Base-by-base conservation (phyloP, 2,113 vertebrate species). In the Meles meles region DNA sequence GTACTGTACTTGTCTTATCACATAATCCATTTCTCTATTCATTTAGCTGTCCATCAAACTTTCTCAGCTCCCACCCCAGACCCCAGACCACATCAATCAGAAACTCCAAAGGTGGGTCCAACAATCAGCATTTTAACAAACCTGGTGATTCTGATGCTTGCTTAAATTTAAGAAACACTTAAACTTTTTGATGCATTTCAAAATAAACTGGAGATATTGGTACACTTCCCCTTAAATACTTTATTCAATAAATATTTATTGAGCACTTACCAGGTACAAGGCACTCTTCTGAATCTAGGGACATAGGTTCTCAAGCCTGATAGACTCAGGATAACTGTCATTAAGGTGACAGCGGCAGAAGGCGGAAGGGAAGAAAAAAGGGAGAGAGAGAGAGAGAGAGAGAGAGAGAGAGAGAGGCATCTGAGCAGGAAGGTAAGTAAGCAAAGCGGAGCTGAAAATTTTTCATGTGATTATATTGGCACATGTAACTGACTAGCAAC, bases 221-320 rank as follows among this genome's bases (percentile, higher is more conserved):
- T 44, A 80, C 49, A 71, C 23, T 95, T 90, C 9, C 21, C 20
- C 76, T 52, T n/a, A 95, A 81, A 81, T 77, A 85, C 13, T 65
- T 95, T 12, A 61, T 65, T 90, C 85, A 94, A 44, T 83, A 89
- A 71, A 81, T 94, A 88, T 65, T 83, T 97, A 94, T 89, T 89
- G n/a, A 71, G 47, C 21, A 87, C 39, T 93, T 93, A 52, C 42
- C 29, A 94, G 69, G 47, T 86, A 3, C n/a, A 96, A 97, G 21
- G 27, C 21, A 69, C 47, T 92, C 55, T 96, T 97, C 47, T 93
- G 80, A 69, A 85, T 71, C 52, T 65, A 49, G 57, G 72, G 20
- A 47, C 25, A 79, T 4, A 27, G 37, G 57, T 44, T 67, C 90
- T 85, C 27, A 74, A 92, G 44, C 29, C 44, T 63, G 44, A 59